Conservation (phyloP, 2,797 vertebrate genomes). For the Rhodeus uyekii region DNA sequence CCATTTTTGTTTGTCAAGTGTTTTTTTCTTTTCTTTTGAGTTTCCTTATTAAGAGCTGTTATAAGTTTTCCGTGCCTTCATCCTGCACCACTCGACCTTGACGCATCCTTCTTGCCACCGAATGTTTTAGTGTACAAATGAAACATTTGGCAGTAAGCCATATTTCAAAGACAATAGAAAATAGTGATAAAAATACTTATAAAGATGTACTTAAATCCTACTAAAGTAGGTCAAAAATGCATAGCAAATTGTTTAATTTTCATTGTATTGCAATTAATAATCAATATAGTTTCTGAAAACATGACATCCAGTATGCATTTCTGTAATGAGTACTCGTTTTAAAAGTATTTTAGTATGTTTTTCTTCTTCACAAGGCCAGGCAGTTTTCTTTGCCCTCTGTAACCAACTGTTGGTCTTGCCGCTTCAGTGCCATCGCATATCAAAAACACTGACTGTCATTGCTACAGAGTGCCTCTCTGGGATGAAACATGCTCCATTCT, state of each 20-base stretch:
- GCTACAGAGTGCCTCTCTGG: background rate
- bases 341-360: background rate
- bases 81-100: too few species aligned
- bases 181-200: background rate
- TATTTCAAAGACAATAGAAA: background rate
- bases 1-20: too few species aligned
- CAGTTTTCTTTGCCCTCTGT: too few species aligned
- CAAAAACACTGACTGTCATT: background rate
- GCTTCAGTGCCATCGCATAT: background rate
- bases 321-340: background rate
- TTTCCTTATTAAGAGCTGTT: too few species aligned
- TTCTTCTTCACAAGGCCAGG: background rate
- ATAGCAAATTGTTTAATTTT: background rate
- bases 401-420: background rate
- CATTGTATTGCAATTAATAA: background rate
- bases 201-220: background rate
- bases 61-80: too few species aligned
- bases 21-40: too few species aligned
- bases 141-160: background rate
- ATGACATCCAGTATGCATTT: background rate
- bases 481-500: background rate
- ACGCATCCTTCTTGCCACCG: too few species aligned
- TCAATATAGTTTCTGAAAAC: background rate
- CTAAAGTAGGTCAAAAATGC: background rate
- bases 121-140: too few species aligned